Evolutionary conservation across 1,140 invertebrate genomes (phyloP).

Genomic region (Drosophila sp.): DNA sequence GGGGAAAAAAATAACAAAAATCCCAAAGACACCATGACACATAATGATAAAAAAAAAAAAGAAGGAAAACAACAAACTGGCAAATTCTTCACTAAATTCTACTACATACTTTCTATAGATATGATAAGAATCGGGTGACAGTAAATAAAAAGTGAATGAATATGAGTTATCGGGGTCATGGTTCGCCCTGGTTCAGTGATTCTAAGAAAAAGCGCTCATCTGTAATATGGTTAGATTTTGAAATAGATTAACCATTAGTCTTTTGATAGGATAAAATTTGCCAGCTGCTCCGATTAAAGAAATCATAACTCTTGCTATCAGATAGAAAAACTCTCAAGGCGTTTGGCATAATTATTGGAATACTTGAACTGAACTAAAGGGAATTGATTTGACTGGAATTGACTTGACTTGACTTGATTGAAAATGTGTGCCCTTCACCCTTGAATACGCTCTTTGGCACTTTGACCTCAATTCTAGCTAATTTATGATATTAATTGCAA

Average conservation of each 20-base stretch:
- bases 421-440: conserved; percentile 30
- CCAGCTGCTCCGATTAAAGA: no score
- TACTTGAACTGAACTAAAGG: background rate
- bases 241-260: no score
- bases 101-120: background rate
- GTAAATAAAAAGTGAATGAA: background rate
- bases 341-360: conserved; percentile 46
- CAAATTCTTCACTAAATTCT: conserved; percentile 20
- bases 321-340: conserved; percentile 7
- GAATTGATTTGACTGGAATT: background rate
- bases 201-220: background rate
- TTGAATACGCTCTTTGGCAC: conserved; percentile 6
- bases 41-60: background rate
- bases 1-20: background rate
- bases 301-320: no score
- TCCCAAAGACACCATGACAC: background rate
- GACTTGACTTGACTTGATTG: background rate
- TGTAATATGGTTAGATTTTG: no score
- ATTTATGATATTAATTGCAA: conserved; percentile 70
- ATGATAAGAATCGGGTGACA: conserved; percentile 2
- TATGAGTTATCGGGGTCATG: background rate
- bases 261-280: no score
- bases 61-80: background rate
- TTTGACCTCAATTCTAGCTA: conserved; percentile 63
- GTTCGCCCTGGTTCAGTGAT: conserved; percentile 11